A percentile compares a stretch with the other conserved stretches of the same genome.
These are phyloP conservation scores for Scarus forsteni DNA, from an alignment of 2,797 vertebrate genomes.

Conservation along the genomic window DNA sequence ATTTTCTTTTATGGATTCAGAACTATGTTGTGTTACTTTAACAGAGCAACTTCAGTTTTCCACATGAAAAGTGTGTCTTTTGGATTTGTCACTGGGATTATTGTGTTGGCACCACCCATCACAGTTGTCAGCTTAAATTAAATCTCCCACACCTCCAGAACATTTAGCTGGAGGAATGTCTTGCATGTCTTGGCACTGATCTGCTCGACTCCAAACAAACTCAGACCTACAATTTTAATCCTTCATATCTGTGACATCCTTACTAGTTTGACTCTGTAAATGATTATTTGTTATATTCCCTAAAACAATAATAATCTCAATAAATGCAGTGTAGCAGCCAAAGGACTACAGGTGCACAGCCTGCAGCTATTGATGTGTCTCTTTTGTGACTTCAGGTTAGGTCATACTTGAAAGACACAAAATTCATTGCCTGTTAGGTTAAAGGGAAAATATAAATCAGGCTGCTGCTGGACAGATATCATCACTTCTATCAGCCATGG, in stretches of 20 bases:
- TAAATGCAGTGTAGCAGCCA: slow-evolving; percentile 8
- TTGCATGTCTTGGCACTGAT: slow-evolving; percentile 34
- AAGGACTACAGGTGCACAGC: too few species aligned
- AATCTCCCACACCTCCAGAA: slow-evolving; percentile 46
- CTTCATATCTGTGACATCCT: slow-evolving; percentile 19
- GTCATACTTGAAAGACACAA: too few species aligned
- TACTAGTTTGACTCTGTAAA: neutral
- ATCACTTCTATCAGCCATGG: too few species aligned
- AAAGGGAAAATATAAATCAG: too few species aligned
- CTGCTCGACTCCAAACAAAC: slow-evolving; percentile 17
- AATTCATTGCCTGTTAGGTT: too few species aligned
- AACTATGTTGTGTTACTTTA: neutral
- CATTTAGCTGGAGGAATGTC: slow-evolving; percentile 15
- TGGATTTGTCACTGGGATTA: slow-evolving; percentile 52
- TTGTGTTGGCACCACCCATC: slow-evolving; percentile 36
- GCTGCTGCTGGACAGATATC: too few species aligned
- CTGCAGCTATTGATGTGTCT: too few species aligned
- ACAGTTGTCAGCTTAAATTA: slow-evolving; percentile 62
- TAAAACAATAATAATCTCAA: neutral
- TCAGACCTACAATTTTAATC: slow-evolving; percentile 21
- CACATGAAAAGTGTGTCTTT: slow-evolving; percentile 21
- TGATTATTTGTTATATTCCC: neutral
- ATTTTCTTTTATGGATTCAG: neutral
- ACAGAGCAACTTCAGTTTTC: slow-evolving; percentile 2
- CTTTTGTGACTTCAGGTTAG: too few species aligned